Evolutionary conservation across 2,797 vertebrate genomes (phyloP).

Genomic region (Xiphorhynchus erythropygius): DNA sequence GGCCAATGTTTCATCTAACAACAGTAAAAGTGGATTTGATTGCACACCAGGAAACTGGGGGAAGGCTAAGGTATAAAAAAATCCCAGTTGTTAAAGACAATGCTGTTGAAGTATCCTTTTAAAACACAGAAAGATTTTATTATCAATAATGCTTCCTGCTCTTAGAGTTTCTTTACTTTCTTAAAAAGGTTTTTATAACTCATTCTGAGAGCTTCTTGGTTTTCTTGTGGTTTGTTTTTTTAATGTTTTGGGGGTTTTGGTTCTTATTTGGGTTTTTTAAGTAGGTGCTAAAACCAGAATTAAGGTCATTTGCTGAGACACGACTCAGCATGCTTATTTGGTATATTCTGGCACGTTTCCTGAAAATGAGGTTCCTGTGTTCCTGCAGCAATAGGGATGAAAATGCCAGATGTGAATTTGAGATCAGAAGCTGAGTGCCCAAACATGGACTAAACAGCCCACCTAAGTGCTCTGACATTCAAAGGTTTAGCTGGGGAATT

Average conservation of each 20-base stretch:
- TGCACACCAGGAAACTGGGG: neutral
- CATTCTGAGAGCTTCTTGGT: neutral
- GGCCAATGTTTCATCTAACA: neutral
- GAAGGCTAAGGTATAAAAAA: neutral
- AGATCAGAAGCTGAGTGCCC: neutral
- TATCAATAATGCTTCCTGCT: neutral
- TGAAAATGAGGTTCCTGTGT: neutral
- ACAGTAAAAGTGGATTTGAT: neutral
- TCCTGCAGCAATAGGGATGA: neutral
- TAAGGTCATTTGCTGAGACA: neutral
- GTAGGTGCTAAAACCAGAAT: neutral
- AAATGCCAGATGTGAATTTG: neutral
- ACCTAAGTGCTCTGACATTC: neutral
- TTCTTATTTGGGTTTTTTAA: neutral
- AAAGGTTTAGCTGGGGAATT: neutral
- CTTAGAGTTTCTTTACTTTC: neutral
- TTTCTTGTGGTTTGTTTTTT: neutral
- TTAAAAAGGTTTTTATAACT: neutral
- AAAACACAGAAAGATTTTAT: neutral
- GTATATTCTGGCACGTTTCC: neutral
- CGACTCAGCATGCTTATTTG: neutral
- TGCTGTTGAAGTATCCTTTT: neutral
- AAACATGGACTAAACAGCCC: neutral
- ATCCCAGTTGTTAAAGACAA: neutral
- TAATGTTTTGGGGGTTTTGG: neutral